Evolutionary conservation across 1,140 invertebrate species (phyloP), one percentile per base, ranked within the genome.

Genomic region (Bombus terrestris): DNA sequence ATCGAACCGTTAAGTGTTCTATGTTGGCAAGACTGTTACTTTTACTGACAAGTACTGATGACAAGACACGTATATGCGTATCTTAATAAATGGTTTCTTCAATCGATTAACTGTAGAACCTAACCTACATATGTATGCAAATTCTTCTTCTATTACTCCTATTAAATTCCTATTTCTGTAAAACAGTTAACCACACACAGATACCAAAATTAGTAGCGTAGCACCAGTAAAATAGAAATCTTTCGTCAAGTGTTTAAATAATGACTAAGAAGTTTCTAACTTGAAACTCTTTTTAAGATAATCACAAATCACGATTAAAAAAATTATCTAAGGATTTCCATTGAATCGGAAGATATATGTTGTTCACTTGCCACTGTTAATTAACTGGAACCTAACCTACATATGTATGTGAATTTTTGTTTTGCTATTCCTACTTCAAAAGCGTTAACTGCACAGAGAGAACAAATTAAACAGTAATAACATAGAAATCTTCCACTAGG

Each of bases 1-100:
- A n/a, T 62, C 57, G 18, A 85, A 59, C 39, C 53, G 68, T 80
- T 59, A 57, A 84, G 75, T 43, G n/a, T 35, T 79, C 53, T 43
- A 35, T 62, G 4, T 15, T 41, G 10, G 15, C 5, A 10, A 59
- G 6, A 37, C 22, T 53, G 41, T 79, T 72, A 80, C 53, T 37
- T 47, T 41, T 43, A 79, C 57, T 22, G 68, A 71, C 43, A 80
- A 47, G 32, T 59, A 69, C 43, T 57, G 25, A 79, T 47, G 57
- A 85, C 53, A 53, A 69, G 59, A 59, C 28, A 28, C 22, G 15
- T 18, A 43, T 5, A 43, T 12, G 3, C 8, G 18, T 32, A 43
- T n/a, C 43, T 37, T 47, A n/a, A 37, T 15, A 32, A 47, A 72
- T 10, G 41, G 25, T 35, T 41, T 15, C 13, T 39, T 35, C 59